These are phyloP conservation scores for Gisinianus flammeolus DNA, from an alignment of 2,888 invertebrate species.

Conservation along the genomic window DNA sequence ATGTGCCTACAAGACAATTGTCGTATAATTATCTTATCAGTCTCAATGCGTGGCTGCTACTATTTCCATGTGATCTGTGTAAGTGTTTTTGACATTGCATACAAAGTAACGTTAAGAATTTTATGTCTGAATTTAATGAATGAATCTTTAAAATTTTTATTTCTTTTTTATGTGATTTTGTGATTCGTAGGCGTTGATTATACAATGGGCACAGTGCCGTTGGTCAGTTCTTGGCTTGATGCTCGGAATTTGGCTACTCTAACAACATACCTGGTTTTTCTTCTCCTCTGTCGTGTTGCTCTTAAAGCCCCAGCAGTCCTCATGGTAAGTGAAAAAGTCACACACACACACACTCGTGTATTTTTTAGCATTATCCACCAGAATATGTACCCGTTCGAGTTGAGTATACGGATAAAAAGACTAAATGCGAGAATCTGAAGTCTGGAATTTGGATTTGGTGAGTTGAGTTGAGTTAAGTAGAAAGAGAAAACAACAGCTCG, in stretches of 20 bases:
- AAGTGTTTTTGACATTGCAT: too few relatives aligned
- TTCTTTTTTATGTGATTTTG: too few relatives aligned
- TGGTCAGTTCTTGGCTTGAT: constrained; percentile 80
- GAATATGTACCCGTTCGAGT: too few relatives aligned
- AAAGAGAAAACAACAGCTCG: constrained; percentile 35
- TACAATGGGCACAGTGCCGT: constrained; percentile 96
- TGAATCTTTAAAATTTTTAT: too few relatives aligned
- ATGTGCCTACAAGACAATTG: constrained; percentile 81
- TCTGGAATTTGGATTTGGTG: background rate
- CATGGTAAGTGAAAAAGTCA: constrained; percentile 67
- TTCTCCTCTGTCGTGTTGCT: constrained; percentile 59
- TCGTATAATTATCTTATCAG: constrained; percentile 89
- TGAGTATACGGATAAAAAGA: background rate
- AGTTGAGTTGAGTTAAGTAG: constrained; percentile 9
- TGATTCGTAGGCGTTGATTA: constrained; percentile 91
- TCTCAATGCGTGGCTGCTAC: constrained; percentile 86
- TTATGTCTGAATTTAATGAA: too few relatives aligned
- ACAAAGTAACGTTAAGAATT: too few relatives aligned
- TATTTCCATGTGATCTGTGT: constrained; percentile 73
- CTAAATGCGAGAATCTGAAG: background rate
- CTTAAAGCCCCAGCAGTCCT: constrained; percentile 69
- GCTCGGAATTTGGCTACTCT: constrained; percentile 81
- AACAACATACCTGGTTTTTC: constrained; percentile 68
- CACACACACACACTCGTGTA: background rate
- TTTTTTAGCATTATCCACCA: background rate